Base-by-base conservation (phyloP, 2,888 invertebrate species). In the Rhingia rostrata region DNA sequence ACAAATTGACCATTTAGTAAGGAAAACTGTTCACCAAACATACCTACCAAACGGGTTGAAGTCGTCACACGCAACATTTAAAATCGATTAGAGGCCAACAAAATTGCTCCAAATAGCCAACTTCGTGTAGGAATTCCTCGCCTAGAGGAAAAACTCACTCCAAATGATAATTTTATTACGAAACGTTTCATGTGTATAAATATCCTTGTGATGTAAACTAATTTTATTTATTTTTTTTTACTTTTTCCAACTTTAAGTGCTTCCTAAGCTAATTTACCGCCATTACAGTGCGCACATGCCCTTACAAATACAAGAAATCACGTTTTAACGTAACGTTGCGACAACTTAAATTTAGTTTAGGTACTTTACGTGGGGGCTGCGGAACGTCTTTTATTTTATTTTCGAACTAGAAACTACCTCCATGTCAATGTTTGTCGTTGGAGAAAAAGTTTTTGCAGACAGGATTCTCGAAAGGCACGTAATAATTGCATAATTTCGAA, bases 121-220 rank as follows among this genome's bases (percentile, higher is more conserved):
- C 61, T 61, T 61, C 61, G 51, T 47, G 12, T 2, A 7, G 45
- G 37, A 41, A 54, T 56, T 56, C 12, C 35, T 45, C 22, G 12
- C 33, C 41, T 12, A 22, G 47, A 47, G 47, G 9, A 3, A 47
- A 47, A 47, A 49, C 30, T 49, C 56, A 47, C 39, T 30, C 45
- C 30, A 51, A 41, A 64, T 58, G 66, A 75, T 75, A 75, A 75
- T 75, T 67, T 60, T 41, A 67, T 75, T 74, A 66, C 58, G 58
- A 56, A 58, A 66, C 53, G 37, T 49, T 66, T 56, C 64, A 58
- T 63, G 53, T 45, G 64, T 66, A 58, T 47, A 45, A 47, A 10
- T 22, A 6, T 33, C 12, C 14, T n/a, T 56, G 41, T 12, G 35
- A 30, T 22, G 7, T 32, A 9, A n/a, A n/a, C n/a, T 14, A 32